Base-by-base conservation (phyloP, 2,888 invertebrate species). In the Pogonocherus hispidulus region DNA sequence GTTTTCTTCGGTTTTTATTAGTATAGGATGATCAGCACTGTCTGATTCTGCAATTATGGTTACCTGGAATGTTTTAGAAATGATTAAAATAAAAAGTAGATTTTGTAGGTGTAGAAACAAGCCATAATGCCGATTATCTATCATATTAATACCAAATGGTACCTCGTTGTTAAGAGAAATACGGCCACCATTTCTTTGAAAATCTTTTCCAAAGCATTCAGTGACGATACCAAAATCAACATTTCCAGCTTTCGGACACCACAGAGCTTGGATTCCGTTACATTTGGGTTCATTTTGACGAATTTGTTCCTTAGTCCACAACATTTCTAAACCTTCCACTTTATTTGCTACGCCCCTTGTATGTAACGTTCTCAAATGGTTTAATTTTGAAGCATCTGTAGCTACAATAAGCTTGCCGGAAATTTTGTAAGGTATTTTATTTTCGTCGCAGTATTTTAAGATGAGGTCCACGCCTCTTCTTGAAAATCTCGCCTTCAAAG, bases 321-420 rank as follows among this genome's bases (percentile, higher is more conserved):
- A 82, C 68, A 93, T 76, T 76, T 88, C 49, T 22, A 78, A 51
- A 14, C 69, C 74, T 32, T 60, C 54, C 0, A 78, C 92, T 46
- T 88, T 86, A 81, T 94, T 94, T 80, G 90, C 78, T 59, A 84
- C 71, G 0, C 90, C 93, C 78, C 91, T 56, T 14, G 68, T 51
- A 22, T 74, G 72, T 32, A 99, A 87, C 69, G 90, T 90, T 67
- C 92, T 87, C 65, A 98, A 86, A 69, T 91, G 85, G 4, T 89
- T 86, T 1, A 93, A 85, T 87, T 97, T 94, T 1, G 87, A 85
- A 60, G 88, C 85, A 70, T 91, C 88, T 0, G 91, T 91, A 1
- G 97, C 97, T 4, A 97, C 95, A 76, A 97, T 96, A 23, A 98
- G 85, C 87, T 98, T 98, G 1, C 98, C 98, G 85, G 92, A 90